Evolutionary conservation across 2,888 invertebrate species (phyloP).

Genomic region (Drosophila multiciliata): DNA sequence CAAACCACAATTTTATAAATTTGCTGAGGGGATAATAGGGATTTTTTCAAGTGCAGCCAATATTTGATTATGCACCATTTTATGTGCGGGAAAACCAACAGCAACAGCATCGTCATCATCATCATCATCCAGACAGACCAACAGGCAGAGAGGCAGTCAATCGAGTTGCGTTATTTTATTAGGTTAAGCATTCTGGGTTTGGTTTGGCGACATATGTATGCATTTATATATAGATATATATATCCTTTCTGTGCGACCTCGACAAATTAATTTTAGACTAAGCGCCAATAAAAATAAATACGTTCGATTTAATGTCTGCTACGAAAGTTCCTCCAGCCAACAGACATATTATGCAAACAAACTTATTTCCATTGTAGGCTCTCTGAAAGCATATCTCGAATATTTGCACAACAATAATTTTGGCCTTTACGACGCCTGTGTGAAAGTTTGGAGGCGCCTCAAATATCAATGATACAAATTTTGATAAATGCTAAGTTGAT

Average conservation of each 20-base stretch:
- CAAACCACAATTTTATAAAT: background rate
- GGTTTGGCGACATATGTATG: constrained; percentile 9
- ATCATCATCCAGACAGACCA: background rate
- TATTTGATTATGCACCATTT: constrained; percentile 79
- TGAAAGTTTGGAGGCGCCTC: background rate
- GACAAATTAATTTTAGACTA: constrained; percentile 62
- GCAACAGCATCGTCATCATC: background rate
- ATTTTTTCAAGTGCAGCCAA: constrained; percentile 37
- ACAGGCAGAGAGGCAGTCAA: constrained; percentile 1
- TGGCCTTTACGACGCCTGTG: background rate
- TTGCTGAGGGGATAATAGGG: background rate
- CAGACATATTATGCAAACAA: constrained; percentile 24
- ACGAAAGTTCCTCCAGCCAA: constrained; percentile 10
- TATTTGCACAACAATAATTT: constrained; percentile 29
- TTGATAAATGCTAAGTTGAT: background rate
- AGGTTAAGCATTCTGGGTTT: constrained; percentile 4
- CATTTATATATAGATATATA: background rate
- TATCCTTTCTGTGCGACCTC: background rate
- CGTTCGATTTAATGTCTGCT: constrained; percentile 35
- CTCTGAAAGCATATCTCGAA: background rate
- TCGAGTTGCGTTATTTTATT: constrained; percentile 30
- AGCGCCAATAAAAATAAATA: constrained; percentile 46
- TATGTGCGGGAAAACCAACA: constrained; percentile 51
- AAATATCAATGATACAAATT: background rate
- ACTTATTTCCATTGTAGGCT: background rate